These are phyloP conservation scores for Acrocephalus scirpaceus DNA, from an alignment of 2,797 vertebrate species.

Conservation along the genomic window DNA sequence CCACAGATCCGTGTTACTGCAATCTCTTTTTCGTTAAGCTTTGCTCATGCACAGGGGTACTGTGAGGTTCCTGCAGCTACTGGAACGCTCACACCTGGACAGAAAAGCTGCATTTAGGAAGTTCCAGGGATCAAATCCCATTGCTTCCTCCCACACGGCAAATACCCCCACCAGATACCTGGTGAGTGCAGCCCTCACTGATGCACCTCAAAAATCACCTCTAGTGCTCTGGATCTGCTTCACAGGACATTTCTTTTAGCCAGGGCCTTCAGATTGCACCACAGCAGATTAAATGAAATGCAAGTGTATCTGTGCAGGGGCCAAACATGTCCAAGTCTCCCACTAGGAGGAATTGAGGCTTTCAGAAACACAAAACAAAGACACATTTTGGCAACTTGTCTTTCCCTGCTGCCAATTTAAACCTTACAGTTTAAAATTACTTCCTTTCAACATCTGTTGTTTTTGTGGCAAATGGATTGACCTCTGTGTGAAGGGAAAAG, in stretches of 20 bases:
- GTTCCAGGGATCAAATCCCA: neutral
- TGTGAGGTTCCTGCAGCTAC: neutral
- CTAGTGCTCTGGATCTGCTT: neutral
- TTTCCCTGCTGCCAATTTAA: neutral
- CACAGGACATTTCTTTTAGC: neutral
- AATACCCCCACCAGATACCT: neutral
- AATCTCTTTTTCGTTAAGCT: neutral
- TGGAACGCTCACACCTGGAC: neutral
- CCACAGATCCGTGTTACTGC: neutral
- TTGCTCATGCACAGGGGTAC: neutral
- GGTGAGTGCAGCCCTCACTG: neutral
- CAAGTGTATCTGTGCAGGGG: neutral
- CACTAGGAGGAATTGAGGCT: neutral
- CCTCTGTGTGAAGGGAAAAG: neutral
- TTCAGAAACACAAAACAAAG: conserved; percentile 34
- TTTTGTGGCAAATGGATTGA: neutral
- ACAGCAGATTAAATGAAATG: neutral
- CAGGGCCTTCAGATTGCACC: neutral
- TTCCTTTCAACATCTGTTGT: conserved; percentile 38
- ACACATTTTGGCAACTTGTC: conserved; percentile 20
- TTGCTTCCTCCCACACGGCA: neutral
- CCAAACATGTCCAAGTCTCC: neutral
- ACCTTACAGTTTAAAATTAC: neutral
- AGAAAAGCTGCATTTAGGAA: neutral
- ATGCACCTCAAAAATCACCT: neutral